phyloP scores from a whole-genome alignment of 2,888 invertebrate species.

The Exocentrus adspersus region DNA sequence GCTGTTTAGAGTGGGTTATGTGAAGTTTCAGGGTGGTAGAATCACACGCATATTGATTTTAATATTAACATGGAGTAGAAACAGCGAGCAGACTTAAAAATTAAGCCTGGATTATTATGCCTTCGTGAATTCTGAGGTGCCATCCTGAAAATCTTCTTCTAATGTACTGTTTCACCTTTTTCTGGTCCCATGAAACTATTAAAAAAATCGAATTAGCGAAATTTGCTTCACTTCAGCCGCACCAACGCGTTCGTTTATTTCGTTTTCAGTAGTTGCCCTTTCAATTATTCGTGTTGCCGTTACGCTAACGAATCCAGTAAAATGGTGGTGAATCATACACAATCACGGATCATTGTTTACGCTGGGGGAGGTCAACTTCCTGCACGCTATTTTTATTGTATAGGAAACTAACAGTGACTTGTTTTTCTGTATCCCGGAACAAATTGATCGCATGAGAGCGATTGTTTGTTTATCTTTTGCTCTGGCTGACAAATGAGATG shows the following conservation, averaged over 20 bases:
- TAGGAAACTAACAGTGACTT: background rate
- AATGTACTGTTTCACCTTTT: too few relatives aligned
- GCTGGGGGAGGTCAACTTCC: background rate
- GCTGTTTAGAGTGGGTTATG: background rate
- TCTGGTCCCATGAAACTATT: too few relatives aligned
- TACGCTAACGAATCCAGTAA: background rate
- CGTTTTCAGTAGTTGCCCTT: background rate
- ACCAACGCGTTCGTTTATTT: background rate
- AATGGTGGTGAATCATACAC: background rate
- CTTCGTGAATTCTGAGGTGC: too few relatives aligned
- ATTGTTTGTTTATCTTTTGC: background rate
- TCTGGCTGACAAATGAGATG: background rate
- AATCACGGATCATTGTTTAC: background rate
- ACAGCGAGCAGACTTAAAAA: too few relatives aligned
- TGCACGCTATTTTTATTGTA: background rate
- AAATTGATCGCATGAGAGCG: background rate
- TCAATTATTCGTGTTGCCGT: background rate
- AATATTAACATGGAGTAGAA: too few relatives aligned
- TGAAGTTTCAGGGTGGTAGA: background rate
- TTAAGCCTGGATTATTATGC: too few relatives aligned
- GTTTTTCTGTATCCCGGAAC: background rate
- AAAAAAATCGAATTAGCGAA: too few relatives aligned
- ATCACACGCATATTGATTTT: background rate
- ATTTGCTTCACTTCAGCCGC: too few relatives aligned
- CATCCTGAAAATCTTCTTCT: too few relatives aligned